Evolutionary conservation across 2,113 vertebrate species (phyloP).

Genomic region (Oxygymnocypris stewartii): DNA sequence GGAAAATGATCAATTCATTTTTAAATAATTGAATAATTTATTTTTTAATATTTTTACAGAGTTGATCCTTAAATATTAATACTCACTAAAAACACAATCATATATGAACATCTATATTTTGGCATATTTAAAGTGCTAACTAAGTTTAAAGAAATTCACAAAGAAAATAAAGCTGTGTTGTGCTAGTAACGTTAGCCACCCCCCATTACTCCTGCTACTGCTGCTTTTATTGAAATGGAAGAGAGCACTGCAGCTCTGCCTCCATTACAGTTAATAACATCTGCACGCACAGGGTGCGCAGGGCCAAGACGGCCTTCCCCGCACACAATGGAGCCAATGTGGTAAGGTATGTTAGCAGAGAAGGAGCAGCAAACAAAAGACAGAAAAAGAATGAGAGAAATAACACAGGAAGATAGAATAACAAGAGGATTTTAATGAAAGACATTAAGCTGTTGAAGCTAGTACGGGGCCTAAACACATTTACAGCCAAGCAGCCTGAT

Average conservation of each 20-base stretch:
- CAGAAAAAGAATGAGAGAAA: constrained; percentile 32
- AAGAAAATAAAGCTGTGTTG: not conserved
- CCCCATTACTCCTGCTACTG: constrained; percentile 31
- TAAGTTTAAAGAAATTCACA: not conserved
- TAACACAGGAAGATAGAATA: not conserved
- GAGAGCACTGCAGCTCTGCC: constrained; percentile 45
- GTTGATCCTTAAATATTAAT: not conserved
- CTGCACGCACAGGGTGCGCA: constrained; percentile 52
- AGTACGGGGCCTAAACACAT: constrained; percentile 50
- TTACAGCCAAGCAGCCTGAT: not conserved
- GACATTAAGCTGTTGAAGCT: constrained; percentile 22
- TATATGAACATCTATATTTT: not conserved
- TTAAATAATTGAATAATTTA: not conserved
- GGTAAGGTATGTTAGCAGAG: constrained; percentile 39
- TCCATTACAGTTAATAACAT: constrained; percentile 49
- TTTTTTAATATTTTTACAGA: not conserved
- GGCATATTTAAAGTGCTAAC: not conserved
- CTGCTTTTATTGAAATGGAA: constrained; percentile 45
- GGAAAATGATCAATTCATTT: not conserved
- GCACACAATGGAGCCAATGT: constrained; percentile 45
- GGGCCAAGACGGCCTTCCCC: constrained; percentile 55
- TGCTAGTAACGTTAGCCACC: constrained; percentile 30
- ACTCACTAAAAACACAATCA: not conserved
- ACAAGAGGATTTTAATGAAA: constrained; percentile 49
- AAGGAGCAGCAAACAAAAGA: constrained; percentile 43